Percentiles rank a stretch among this genome's conserved stretches.
Evolutionary conservation across 2,888 invertebrate genomes (phyloP).

Genomic region (Kryphioiulus occultus): DNA sequence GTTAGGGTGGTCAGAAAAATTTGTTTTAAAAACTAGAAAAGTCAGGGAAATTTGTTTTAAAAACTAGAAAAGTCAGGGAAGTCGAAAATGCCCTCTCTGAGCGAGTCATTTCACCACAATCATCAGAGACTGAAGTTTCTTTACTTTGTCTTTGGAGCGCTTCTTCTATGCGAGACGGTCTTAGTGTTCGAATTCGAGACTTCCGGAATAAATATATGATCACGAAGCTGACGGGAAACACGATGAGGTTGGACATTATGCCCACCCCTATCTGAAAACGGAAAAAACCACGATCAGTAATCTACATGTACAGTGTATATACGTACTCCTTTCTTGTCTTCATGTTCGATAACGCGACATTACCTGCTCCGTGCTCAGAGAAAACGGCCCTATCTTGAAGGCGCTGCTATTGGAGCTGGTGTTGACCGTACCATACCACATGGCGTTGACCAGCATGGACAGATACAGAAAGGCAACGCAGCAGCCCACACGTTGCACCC

Average conservation of each 20-base stretch:
- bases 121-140: too few relatives aligned
- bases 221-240: slow-evolving; percentile 64
- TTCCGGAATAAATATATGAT: slow-evolving; percentile 64
- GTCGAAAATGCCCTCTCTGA: too few relatives aligned
- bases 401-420: slow-evolving; percentile 58
- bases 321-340: not conserved
- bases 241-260: slow-evolving; percentile 62
- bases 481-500: slow-evolving; percentile 65
- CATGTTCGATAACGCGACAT: not conserved
- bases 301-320: too few relatives aligned
- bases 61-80: too few relatives aligned
- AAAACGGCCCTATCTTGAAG: slow-evolving; percentile 64
- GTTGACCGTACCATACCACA: slow-evolving; percentile 64
- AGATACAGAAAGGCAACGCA: slow-evolving; percentile 65
- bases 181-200: slow-evolving; percentile 55
- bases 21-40: too few relatives aligned
- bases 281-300: not conserved
- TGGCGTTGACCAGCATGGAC: slow-evolving; percentile 67
- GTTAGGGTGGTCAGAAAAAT: too few relatives aligned
- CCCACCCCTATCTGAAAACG: slow-evolving; percentile 63
- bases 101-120: too few relatives aligned
- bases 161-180: slow-evolving; percentile 57
- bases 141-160: slow-evolving; percentile 57
- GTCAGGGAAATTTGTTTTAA: too few relatives aligned
- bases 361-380: slow-evolving; percentile 64